Conservation (phyloP, 2,888 invertebrate species). For the Calameuta filiformis region DNA sequence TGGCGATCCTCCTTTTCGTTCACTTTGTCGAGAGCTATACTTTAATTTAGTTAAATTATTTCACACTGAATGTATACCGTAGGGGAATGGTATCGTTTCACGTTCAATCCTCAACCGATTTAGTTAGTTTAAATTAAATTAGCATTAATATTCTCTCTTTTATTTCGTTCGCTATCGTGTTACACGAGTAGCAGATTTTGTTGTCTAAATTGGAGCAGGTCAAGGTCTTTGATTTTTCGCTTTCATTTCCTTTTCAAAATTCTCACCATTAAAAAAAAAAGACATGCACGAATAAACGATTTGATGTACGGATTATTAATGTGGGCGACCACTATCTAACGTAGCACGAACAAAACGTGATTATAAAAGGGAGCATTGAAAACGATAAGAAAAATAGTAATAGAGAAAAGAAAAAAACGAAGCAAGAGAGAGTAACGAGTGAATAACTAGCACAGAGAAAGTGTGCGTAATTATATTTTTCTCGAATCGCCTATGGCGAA, state of each 20-base stretch:
- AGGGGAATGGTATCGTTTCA: not conserved
- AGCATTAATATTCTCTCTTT: not conserved
- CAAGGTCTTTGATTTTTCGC: not conserved
- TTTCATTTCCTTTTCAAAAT: not conserved
- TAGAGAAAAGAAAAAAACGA: not conserved
- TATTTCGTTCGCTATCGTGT: not conserved
- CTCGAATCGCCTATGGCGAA: not conserved
- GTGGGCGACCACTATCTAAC: not conserved
- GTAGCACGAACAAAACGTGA: too few species aligned
- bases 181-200: not conserved
- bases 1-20: not conserved
- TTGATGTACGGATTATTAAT: not conserved
- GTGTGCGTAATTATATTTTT: not conserved
- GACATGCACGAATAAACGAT: not conserved
- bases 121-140: not conserved
- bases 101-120: not conserved
- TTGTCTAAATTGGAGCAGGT: not conserved
- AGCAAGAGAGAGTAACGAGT: not conserved
- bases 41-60: not conserved
- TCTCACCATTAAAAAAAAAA: not conserved
- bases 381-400: not conserved
- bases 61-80: not conserved
- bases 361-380: not conserved
- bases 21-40: not conserved
- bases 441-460: not conserved